Evolutionary conservation across 2,113 vertebrate species (phyloP), one percentile per base, ranked within the genome.

Genomic region (Megalops atlanticus): DNA sequence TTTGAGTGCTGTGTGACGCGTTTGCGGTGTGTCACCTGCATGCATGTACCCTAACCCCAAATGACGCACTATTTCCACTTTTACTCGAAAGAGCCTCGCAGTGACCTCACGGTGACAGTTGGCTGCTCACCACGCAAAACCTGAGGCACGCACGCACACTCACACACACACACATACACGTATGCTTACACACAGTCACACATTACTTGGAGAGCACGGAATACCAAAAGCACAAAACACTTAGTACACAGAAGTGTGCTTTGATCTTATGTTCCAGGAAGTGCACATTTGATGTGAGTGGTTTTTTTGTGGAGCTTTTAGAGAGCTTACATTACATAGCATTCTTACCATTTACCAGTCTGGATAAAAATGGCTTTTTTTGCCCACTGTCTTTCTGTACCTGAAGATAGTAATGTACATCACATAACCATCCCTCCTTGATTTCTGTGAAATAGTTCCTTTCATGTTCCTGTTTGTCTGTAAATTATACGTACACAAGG

Each of bases 31-130:
- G 36, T 33, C 16, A 12, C 3, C 58, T 70, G 45, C n/a, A 39
- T 73, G 80, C 79, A 38, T 77, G 21, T 24, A 21, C n/a, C 47
- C 36, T 14, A 31, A 33, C 10, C 76, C 52, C 69, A 38, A 38
- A 11, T 64, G 78, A 88, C 77, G 79, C 72, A 82, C 85, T 81
- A 83, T 86, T 89, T 87, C 83, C 89, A 89, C 86, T 91, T 90
- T 88, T 83, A 85, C 87, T 89, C 77, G 58, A 82, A 64, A 87
- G 82, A 86, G 83, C 78, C 85, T 87, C 82, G 86, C 85, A 88
- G 88, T 84, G 84, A 90, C 88, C 91, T 92, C 90, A 91, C 89
- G 90, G 88, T 84, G 83, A 86, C 91, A 91, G 92, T 89, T 92
- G 92, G 90, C 87, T 89, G 86, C 91, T 84, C 90, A 88, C 88